phyloP scores from a whole-genome alignment of 2,797 vertebrate species.

The Glossophaga mutica region DNA sequence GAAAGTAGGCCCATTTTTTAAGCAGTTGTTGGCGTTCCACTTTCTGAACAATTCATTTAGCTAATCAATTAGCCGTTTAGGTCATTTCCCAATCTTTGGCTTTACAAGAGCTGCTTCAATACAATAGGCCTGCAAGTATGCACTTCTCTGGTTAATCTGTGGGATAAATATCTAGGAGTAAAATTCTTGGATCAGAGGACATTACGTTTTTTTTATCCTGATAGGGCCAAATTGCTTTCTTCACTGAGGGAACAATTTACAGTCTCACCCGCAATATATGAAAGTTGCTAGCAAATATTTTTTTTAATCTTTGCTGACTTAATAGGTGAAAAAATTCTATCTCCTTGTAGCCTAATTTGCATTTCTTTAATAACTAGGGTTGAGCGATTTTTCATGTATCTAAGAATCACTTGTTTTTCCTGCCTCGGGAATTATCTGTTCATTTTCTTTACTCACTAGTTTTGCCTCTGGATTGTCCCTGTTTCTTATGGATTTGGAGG shows the following conservation, averaged over 20 bases:
- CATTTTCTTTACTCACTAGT: neutral
- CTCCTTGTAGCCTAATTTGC: constrained; percentile 5
- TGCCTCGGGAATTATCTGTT: neutral
- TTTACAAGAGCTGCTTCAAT: neutral
- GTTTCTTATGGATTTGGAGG: neutral
- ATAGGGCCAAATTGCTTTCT: neutral
- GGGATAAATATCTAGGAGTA: neutral
- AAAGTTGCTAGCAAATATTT: neutral
- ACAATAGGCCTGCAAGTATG: neutral
- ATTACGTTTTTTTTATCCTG: neutral
- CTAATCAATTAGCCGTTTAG: neutral
- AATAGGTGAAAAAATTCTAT: neutral
- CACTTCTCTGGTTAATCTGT: neutral
- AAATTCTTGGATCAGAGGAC: neutral
- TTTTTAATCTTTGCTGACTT: neutral
- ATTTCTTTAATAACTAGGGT: constrained; percentile 7
- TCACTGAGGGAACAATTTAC: neutral
- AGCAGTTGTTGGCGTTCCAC: neutral
- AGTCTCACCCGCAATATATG: neutral
- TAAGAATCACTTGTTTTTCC: neutral
- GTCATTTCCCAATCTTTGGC: neutral
- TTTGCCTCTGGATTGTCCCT: neutral
- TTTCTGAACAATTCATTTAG: neutral
- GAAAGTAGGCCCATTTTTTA: neutral
- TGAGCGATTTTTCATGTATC: neutral